A percentile compares a stretch with the other conserved stretches of the same genome.
These are phyloP conservation scores for Belgica antarctica DNA, from an alignment of 2,888 invertebrate species.

Conservation along the genomic window DNA sequence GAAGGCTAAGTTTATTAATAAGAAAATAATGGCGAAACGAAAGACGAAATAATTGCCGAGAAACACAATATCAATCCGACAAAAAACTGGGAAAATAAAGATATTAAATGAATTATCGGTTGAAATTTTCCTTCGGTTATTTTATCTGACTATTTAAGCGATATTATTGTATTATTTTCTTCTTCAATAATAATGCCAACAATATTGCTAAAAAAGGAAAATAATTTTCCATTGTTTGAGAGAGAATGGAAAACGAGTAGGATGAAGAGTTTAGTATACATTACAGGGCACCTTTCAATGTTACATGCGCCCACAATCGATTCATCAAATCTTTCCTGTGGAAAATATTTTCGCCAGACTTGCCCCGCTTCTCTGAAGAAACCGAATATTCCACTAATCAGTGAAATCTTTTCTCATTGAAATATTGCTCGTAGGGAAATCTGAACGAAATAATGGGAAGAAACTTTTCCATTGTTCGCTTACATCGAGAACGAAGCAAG, in stretches of 20 bases:
- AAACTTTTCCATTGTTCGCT: not conserved
- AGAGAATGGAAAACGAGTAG: not conserved
- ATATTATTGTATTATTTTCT: not conserved
- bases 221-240: conserved; percentile 10
- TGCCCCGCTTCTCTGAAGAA: not conserved
- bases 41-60: not conserved
- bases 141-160: conserved; percentile 6
- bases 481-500: conserved; percentile 2
- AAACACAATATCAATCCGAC: not conserved
- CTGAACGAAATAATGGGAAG: not conserved
- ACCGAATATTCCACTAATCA: not conserved
- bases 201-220: not conserved
- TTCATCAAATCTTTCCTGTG: too few species aligned
- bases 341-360: not conserved
- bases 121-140: not conserved
- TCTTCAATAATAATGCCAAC: not conserved
- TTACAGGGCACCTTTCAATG: not conserved
- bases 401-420: not conserved
- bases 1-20: conserved; percentile 4
- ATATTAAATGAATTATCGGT: conserved; percentile 1
- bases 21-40: not conserved
- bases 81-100: not conserved
- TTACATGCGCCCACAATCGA: not conserved
- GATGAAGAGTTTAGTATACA: not conserved
- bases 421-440: not conserved